Percentiles rank a stretch among this genome's conserved stretches.
phyloP scores from a whole-genome alignment of 2,113 vertebrate species.

The Lasiurus cinereus region DNA sequence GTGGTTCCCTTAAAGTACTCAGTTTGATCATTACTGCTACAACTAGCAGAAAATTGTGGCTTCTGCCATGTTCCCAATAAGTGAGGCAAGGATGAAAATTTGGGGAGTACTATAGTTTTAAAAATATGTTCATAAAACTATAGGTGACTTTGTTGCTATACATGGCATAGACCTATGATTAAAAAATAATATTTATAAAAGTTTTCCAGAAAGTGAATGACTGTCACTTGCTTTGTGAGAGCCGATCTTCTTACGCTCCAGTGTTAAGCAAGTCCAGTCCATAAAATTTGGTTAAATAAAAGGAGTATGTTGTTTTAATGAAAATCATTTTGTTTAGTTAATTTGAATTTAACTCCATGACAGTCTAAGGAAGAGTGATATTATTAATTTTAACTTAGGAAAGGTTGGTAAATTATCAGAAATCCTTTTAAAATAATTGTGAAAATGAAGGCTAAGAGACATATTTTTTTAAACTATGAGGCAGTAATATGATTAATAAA shows the following conservation, averaged over 20 bases:
- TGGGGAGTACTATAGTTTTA: background rate
- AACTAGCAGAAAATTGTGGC: background rate
- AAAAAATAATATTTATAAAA: background rate
- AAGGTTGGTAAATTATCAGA: background rate
- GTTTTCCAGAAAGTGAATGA: background rate
- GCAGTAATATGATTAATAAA: constrained; percentile 7
- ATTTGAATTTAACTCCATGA: background rate
- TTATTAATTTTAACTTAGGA: constrained; percentile 44
- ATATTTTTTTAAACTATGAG: background rate
- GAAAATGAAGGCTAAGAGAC: background rate
- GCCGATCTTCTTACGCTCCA: background rate
- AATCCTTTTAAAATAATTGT: constrained; percentile 57
- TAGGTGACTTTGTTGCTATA: background rate
- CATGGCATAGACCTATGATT: background rate
- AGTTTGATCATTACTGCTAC: background rate
- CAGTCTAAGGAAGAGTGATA: background rate
- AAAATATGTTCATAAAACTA: constrained; percentile 17
- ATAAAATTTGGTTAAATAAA: background rate
- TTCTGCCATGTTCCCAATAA: background rate
- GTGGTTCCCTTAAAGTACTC: background rate
- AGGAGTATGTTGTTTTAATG: background rate
- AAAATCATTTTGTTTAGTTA: background rate
- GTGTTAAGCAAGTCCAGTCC: background rate
- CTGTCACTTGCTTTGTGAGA: background rate
- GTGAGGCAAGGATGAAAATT: background rate